phyloP scores from a whole-genome alignment of 2,113 vertebrate species.

The Abramis brama region DNA sequence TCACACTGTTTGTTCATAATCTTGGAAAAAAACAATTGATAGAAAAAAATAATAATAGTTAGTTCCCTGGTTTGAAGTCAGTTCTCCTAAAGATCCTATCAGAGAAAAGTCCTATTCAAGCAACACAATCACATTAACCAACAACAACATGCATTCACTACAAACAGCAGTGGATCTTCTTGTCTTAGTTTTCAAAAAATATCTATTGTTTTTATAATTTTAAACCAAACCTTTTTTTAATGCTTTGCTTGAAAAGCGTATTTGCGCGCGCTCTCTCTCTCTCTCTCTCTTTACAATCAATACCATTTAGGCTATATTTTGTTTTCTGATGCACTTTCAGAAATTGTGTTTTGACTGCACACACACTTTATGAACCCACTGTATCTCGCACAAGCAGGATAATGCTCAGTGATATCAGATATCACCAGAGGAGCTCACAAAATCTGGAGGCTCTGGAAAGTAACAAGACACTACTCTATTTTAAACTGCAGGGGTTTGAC shows the following conservation, averaged over 20 bases:
- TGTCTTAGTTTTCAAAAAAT: not conserved
- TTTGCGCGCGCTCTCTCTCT: not conserved
- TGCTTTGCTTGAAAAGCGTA: not conserved
- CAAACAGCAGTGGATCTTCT: no score
- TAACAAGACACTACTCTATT: slow-evolving; percentile 48
- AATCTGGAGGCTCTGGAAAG: slow-evolving; percentile 16
- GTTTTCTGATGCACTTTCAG: not conserved
- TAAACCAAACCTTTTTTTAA: not conserved
- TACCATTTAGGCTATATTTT: not conserved
- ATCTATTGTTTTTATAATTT: not conserved
- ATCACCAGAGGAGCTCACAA: not conserved
- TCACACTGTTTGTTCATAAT: no score
- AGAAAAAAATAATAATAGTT: no score
- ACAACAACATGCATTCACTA: not conserved
- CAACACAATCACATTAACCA: not conserved
- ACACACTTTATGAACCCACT: not conserved
- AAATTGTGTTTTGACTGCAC: not conserved
- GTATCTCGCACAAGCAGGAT: not conserved
- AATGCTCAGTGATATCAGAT: not conserved
- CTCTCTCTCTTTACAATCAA: not conserved
- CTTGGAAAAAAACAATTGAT: no score
- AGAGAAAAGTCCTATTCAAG: not conserved
- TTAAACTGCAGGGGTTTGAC: slow-evolving; percentile 34
- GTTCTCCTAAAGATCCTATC: not conserved
- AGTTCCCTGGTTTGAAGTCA: no score